Evolutionary conservation across 1,140 invertebrate genomes (phyloP).

Genomic region (Aphaenogaster ashmeadi): DNA sequence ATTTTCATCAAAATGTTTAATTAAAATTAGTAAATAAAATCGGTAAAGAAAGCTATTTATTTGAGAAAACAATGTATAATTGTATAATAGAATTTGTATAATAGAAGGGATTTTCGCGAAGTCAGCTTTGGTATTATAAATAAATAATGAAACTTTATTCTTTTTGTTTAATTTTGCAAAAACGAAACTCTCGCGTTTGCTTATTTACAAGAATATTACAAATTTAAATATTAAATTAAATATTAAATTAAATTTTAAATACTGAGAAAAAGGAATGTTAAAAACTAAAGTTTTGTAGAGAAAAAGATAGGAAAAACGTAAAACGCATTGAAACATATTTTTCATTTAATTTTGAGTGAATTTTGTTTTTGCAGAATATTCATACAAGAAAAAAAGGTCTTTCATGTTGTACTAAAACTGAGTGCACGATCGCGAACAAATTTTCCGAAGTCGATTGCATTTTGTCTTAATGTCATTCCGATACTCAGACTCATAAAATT

Average conservation of each 20-base stretch:
- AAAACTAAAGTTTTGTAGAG: neutral
- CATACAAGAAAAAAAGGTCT: neutral
- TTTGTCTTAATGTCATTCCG: neutral
- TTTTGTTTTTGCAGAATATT: neutral
- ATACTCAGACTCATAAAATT: conserved; percentile 30
- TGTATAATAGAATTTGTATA: neutral
- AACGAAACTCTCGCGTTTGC: neutral
- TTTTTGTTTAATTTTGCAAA: neutral
- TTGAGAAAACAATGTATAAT: neutral
- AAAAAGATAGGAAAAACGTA: neutral
- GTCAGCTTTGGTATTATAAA: neutral
- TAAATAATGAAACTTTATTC: neutral
- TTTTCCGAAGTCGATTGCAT: neutral
- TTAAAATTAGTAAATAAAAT: neutral
- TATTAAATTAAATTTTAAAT: neutral
- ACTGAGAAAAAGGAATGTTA: neutral
- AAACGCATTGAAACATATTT: neutral
- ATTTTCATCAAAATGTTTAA: conserved; percentile 2
- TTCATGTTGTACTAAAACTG: neutral
- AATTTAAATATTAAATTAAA: neutral
- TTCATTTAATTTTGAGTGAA: neutral
- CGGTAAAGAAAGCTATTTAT: neutral
- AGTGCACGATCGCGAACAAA: neutral
- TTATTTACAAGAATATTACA: neutral
- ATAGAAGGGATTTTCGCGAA: neutral